Evolutionary conservation across 1,140 invertebrate genomes (phyloP).

Genomic region (Leptestheria dahalacensis): DNA sequence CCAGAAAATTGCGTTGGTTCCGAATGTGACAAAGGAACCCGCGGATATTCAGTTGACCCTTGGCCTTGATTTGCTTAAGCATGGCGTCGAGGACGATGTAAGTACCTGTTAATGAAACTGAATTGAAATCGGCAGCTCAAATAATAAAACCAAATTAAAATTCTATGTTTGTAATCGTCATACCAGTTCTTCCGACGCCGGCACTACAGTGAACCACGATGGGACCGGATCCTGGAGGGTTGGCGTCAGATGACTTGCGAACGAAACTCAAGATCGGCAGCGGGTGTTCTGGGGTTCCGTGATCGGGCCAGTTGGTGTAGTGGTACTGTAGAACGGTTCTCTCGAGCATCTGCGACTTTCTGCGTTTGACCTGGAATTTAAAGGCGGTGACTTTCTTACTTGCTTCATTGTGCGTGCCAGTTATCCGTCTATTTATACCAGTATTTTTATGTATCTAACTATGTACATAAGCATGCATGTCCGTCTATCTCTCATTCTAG

Average conservation of each 20-base stretch:
- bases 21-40: slow-evolving; percentile 87
- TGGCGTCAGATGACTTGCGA: slow-evolving; percentile 70
- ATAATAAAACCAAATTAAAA: too few species aligned
- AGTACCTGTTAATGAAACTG: too few species aligned
- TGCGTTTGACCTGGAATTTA: slow-evolving; percentile 47
- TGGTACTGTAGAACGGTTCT: slow-evolving; percentile 86
- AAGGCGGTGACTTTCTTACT: background rate
- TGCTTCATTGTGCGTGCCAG: too few species aligned
- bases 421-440: too few species aligned
- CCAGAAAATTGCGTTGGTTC: slow-evolving; percentile 61
- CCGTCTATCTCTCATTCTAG: too few species aligned
- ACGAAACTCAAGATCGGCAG: slow-evolving; percentile 88
- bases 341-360: slow-evolving; percentile 52
- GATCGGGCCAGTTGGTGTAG: slow-evolving; percentile 96
- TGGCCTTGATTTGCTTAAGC: slow-evolving; percentile 76
- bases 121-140: too few species aligned
- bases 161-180: too few species aligned
- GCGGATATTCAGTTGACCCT: slow-evolving; percentile 75
- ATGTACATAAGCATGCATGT: too few species aligned
- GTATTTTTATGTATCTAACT: too few species aligned
- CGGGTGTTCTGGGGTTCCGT: slow-evolving; percentile 88
- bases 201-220: slow-evolving; percentile 96
- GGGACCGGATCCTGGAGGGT: slow-evolving; percentile 72
- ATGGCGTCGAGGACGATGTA: slow-evolving; percentile 83
- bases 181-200: slow-evolving; percentile 90